Percentiles rank a stretch among this genome's conserved stretches.
Conservation (phyloP, 2,797 vertebrate species). For the Hyperoplus lanceolatus region DNA sequence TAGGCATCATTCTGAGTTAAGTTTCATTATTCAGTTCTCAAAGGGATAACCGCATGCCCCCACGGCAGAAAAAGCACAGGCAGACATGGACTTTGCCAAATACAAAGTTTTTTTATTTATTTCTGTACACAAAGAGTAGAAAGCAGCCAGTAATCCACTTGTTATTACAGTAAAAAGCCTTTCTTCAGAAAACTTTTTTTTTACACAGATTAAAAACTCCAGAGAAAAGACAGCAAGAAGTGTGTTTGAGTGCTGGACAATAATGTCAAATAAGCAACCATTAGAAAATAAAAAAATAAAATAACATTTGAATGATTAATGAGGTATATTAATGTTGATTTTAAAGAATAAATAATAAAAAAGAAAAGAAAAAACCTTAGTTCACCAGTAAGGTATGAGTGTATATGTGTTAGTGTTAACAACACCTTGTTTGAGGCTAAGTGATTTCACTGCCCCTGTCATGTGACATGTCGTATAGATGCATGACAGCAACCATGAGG, state of each 20-base stretch:
- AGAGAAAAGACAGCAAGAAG: constrained; percentile 67
- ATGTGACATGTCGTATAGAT: constrained; percentile 41
- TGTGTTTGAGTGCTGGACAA: constrained; percentile 70
- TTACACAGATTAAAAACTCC: constrained; percentile 84
- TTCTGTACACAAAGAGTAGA: constrained; percentile 90
- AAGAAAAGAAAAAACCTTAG: constrained; percentile 25
- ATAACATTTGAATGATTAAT: constrained; percentile 61
- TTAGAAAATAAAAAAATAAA: constrained; percentile 43
- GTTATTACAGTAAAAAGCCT: constrained; percentile 85
- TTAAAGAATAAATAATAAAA: constrained; percentile 4
- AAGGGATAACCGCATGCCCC: constrained; percentile 42
- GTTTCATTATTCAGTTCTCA: constrained; percentile 58
- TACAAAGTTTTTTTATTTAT: constrained; percentile 89
- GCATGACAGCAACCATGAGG: constrained; percentile 15
- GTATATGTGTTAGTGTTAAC: constrained; percentile 42
- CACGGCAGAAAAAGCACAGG: constrained; percentile 34
- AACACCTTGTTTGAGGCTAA: constrained; percentile 58
- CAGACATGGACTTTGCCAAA: constrained; percentile 83
- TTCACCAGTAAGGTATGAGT: constrained; percentile 44
- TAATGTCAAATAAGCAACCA: constrained; percentile 53
- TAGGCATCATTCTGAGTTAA: constrained; percentile 41
- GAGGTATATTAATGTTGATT: constrained; percentile 77
- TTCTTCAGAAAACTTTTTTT: constrained; percentile 79
- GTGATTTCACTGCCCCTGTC: constrained; percentile 50
- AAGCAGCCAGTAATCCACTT: constrained; percentile 85